Conservation (phyloP, 1,140 invertebrate genomes). For the Drosophila yakuba region DNA sequence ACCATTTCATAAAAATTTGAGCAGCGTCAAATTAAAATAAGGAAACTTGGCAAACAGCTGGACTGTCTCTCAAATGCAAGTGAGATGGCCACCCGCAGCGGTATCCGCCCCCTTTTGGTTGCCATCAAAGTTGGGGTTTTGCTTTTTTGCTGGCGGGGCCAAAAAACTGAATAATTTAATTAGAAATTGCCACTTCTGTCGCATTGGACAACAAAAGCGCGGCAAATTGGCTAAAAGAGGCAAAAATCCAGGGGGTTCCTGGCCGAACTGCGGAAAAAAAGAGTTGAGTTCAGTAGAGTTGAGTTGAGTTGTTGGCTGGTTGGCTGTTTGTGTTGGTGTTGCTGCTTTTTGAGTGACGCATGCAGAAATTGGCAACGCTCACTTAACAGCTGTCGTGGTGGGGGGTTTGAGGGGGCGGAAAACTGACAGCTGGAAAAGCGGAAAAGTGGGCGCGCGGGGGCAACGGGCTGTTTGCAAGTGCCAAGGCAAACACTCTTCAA, state of each 20-base stretch:
- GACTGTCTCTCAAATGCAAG: constrained; percentile 39
- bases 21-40: constrained; percentile 60
- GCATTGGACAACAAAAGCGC: constrained; percentile 77
- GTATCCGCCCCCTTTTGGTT: neutral
- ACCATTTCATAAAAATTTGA: constrained; percentile 49
- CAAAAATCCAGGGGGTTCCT: neutral
- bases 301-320: constrained; percentile 58
- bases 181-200: constrained; percentile 81
- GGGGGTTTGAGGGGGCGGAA: constrained; percentile 10
- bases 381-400: constrained; percentile 53
- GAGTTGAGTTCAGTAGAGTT: constrained; percentile 2
- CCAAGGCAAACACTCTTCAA: constrained; percentile 64
- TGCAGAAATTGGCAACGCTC: constrained; percentile 72
- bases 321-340: constrained; percentile 11
- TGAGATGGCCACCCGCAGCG: constrained; percentile 34
- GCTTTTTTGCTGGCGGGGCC: constrained; percentile 15
- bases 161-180: constrained; percentile 79
- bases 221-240: constrained; percentile 67
- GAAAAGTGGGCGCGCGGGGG: neutral
- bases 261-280: constrained; percentile 35
- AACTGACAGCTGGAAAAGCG: constrained; percentile 63
- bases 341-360: constrained; percentile 68
- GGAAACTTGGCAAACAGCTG: constrained; percentile 63
- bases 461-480: constrained; percentile 20
- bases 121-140: neutral